phyloP scores from a whole-genome alignment of 2,888 invertebrate genomes.

The Sepiola atlantica region DNA sequence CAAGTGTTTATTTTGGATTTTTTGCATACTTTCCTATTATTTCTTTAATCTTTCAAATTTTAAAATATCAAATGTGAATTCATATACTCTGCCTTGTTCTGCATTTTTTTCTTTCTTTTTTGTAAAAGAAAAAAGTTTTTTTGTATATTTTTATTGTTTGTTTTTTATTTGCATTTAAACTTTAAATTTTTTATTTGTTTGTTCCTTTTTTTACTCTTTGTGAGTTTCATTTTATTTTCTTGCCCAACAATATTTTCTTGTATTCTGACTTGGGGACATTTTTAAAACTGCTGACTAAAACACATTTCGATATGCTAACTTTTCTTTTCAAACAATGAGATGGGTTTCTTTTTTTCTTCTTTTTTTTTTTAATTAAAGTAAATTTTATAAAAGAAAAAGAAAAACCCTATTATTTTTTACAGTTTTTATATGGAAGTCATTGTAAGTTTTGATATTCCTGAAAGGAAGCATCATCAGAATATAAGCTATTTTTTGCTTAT shows the following conservation, averaged over 20 bases:
- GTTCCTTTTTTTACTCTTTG: background rate
- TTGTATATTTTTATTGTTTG: background rate
- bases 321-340: background rate
- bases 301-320: background rate
- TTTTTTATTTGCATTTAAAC: background rate
- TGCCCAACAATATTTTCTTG: background rate
- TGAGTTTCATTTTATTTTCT: background rate
- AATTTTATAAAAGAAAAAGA: too few relatives aligned
- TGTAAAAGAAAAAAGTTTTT: background rate
- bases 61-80: background rate
- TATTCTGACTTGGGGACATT: background rate
- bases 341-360: background rate
- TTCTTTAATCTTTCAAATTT: background rate
- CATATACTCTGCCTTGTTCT: background rate
- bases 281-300: conserved; percentile 5
- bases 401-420: background rate
- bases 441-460: background rate
- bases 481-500: background rate
- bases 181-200: too few relatives aligned
- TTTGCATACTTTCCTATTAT: background rate
- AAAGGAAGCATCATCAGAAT: background rate
- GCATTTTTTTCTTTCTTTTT: background rate
- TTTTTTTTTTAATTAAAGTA: background rate
- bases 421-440: background rate
- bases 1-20: conserved; percentile 52